Percentiles rank a stretch among this genome's conserved stretches.
phyloP scores from a whole-genome alignment of 2,113 vertebrate genomes.

The Aegithalos caudatus region DNA sequence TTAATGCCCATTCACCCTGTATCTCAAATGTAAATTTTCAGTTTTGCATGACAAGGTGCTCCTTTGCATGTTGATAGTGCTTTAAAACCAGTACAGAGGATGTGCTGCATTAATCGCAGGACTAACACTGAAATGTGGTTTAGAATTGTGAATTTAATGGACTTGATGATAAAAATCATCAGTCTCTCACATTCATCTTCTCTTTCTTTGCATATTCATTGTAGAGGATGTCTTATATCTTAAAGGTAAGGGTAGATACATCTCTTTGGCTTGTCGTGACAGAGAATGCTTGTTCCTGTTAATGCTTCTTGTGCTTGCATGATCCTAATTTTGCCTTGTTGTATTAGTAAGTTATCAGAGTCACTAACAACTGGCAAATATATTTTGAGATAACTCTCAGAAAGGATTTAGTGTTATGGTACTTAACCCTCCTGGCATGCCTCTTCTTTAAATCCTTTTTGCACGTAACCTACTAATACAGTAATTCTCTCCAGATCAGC shows the following conservation, averaged over 20 bases:
- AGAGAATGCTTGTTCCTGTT: slow-evolving; percentile 65
- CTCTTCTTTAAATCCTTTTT: not conserved
- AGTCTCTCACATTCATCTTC: slow-evolving; percentile 87
- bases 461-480: slow-evolving; percentile 35
- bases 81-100: slow-evolving; percentile 61
- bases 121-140: slow-evolving; percentile 74
- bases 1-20: slow-evolving; percentile 60
- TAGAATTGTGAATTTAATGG: slow-evolving; percentile 72
- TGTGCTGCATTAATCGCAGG: slow-evolving; percentile 50
- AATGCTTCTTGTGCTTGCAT: slow-evolving; percentile 53
- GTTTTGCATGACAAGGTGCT: slow-evolving; percentile 61
- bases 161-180: slow-evolving; percentile 72
- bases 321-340: too few relatives aligned
- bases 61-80: slow-evolving; percentile 70
- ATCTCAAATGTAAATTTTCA: slow-evolving; percentile 45
- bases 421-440: not conserved
- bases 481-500: slow-evolving; percentile 28
- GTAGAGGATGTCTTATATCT: slow-evolving; percentile 99
- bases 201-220: slow-evolving; percentile 90
- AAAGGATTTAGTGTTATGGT: not conserved
- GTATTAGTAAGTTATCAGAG: slow-evolving; percentile 10
- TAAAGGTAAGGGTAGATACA: slow-evolving; percentile 96
- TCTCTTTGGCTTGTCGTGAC: slow-evolving; percentile 69
- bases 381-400: not conserved
- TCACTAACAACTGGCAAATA: slow-evolving; percentile 35